A percentile compares a stretch with the other conserved stretches of the same genome.
phyloP scores from a whole-genome alignment of 2,888 invertebrate genomes.

The Cordilura impudica region DNA sequence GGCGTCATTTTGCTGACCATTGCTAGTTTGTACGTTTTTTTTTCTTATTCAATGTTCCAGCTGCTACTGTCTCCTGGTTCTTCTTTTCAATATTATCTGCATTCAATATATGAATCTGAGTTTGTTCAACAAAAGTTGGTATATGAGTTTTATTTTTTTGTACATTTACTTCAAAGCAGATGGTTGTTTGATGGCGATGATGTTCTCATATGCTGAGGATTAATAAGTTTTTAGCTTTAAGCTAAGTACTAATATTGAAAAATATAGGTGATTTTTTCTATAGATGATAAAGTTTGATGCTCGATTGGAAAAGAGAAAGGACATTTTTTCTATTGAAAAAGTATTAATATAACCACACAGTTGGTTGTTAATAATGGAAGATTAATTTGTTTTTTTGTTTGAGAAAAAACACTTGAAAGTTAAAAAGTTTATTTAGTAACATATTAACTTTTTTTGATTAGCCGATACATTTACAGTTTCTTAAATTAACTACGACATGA shows the following conservation, averaged over 20 bases:
- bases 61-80: constrained; percentile 42
- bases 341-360: neutral
- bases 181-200: constrained; percentile 35
- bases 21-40: constrained; percentile 51
- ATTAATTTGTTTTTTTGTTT: neutral
- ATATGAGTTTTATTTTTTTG: constrained; percentile 51
- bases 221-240: constrained; percentile 54
- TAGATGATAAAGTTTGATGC: neutral
- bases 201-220: constrained; percentile 49
- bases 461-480: no score
- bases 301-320: neutral
- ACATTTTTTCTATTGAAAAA: neutral
- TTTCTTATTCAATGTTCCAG: constrained; percentile 43
- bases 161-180: constrained; percentile 51
- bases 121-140: constrained; percentile 40
- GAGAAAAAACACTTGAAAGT: no score
- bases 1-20: constrained; percentile 66
- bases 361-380: neutral
- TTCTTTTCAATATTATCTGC: constrained; percentile 59
- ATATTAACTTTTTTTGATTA: no score
- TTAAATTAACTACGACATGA: no score
- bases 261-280: constrained; percentile 45
- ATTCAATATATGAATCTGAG: constrained; percentile 55
- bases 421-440: no score
- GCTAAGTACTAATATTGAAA: constrained; percentile 42